Evolutionary conservation across 2,797 vertebrate genomes (phyloP), one percentile per base, ranked within the genome.

Genomic region (Enteromius unitaeniatus): DNA sequence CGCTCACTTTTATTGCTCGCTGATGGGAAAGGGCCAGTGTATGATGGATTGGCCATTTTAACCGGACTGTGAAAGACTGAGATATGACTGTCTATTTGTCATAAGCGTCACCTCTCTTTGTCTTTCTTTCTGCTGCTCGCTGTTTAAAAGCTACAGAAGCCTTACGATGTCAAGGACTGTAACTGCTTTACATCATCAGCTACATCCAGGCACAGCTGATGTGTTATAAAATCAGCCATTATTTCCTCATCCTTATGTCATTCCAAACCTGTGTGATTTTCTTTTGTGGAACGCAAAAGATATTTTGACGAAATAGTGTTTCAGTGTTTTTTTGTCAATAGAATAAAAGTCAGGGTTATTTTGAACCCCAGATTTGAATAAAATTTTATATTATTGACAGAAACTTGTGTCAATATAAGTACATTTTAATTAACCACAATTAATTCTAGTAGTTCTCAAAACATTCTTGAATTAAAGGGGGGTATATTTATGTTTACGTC

Each of bases 21-120:
- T 76, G 78, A 73, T 67, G 53, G 49, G 51, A 37, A 82, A 70
- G 10, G 85, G 79, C 42, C 49, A 26, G 60, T 28, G 47, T 26
- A 55, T 87, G 85, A 88, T 84, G 85, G 83, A 87, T 82, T 47
- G 78, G 42, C 69, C 73, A 40, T 78, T 81, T 82, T 83, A 80
- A 81, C 82, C 68, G 64, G 86, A 76, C 67, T 65, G 75, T 70
- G 76, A 87, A 87, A 83, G 83, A 86, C 76, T 65, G 79, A 86
- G 73, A 49, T 78, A 80, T 85, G 80, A 82, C 79, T 85, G 58
- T 89, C 74, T 85, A 69, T 88, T 87, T 85, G 70, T 86, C 78
- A 86, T 26, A 58, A 77, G 69, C 67, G 55, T 74, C 81, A 78
- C 60, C 67, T 65, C 65, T 81, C 77, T 86, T 69, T 49, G 69